These are phyloP conservation scores for Parochlus steinenii DNA, from an alignment of 2,888 invertebrate species.

Conservation along the genomic window DNA sequence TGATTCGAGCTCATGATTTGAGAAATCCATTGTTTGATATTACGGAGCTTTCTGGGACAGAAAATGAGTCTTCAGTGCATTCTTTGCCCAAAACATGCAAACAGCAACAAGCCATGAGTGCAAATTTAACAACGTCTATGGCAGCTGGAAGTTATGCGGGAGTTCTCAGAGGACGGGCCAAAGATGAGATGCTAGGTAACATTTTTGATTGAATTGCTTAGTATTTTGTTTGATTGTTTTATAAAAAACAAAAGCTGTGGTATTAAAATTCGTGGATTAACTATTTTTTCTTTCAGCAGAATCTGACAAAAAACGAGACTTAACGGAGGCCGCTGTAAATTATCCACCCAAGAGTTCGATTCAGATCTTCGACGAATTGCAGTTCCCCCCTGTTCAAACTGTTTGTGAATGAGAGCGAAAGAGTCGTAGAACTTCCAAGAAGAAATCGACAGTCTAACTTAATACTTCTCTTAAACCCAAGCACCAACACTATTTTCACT, in stretches of 20 bases:
- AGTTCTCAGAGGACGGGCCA: constrained; percentile 6
- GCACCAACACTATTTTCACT: too few species aligned
- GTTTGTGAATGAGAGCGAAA: constrained; percentile 15
- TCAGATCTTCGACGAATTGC: constrained; percentile 26
- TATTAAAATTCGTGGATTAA: neutral
- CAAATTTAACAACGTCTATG: neutral
- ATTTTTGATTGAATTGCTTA: neutral
- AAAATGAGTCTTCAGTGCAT: constrained; percentile 6
- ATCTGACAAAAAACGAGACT: constrained; percentile 28
- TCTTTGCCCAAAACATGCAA: neutral
- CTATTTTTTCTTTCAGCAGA: constrained; percentile 18
- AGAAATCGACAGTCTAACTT: too few species aligned
- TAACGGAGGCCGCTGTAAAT: constrained; percentile 29
- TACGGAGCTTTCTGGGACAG: constrained; percentile 16
- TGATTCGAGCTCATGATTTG: constrained; percentile 26
- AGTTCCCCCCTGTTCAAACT: constrained; percentile 29
- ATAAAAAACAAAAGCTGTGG: neutral
- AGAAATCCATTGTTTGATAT: constrained; percentile 26
- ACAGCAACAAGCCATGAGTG: neutral
- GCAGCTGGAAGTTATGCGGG: constrained; percentile 9
- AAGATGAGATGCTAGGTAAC: neutral
- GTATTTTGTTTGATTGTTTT: neutral
- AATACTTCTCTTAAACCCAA: too few species aligned
- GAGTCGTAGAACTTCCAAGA: neutral
- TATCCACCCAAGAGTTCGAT: constrained; percentile 21